phyloP scores from a whole-genome alignment of 2,113 vertebrate species.

The Micronycteris hirsuta region DNA sequence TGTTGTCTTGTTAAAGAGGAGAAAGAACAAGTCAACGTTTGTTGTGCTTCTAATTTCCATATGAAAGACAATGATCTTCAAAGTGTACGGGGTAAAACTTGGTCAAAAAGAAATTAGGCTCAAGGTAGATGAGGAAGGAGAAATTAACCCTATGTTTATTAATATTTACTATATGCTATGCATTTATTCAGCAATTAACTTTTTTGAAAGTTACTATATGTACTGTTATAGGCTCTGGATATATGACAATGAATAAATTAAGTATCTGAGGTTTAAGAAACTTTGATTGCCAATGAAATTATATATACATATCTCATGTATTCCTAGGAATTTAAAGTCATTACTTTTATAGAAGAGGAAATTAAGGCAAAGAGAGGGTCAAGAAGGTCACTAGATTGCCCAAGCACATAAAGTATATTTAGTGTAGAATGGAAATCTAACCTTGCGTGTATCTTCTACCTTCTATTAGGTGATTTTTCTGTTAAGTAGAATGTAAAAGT shows the following conservation, averaged over 20 bases:
- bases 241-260: not conserved
- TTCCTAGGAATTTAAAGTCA: not conserved
- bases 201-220: not conserved
- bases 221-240: not conserved
- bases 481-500: not conserved
- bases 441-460: not conserved
- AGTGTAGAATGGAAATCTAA: not conserved
- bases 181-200: not conserved
- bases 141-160: not conserved
- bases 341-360: not conserved
- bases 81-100: not conserved
- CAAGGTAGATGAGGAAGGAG: not conserved
- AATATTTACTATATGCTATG: not conserved
- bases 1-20: not conserved
- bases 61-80: constrained; percentile 29
- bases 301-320: not conserved
- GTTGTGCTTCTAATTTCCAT: constrained; percentile 26
- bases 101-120: constrained; percentile 13
- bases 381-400: not conserved
- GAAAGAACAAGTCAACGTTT: not conserved
- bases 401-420: not conserved
- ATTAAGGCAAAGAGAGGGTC: not conserved
- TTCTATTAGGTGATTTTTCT: not conserved
- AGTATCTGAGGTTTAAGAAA: not conserved
- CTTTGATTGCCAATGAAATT: not conserved